Evolutionary conservation across 2,113 vertebrate genomes (phyloP).

Genomic region (Grus americana): DNA sequence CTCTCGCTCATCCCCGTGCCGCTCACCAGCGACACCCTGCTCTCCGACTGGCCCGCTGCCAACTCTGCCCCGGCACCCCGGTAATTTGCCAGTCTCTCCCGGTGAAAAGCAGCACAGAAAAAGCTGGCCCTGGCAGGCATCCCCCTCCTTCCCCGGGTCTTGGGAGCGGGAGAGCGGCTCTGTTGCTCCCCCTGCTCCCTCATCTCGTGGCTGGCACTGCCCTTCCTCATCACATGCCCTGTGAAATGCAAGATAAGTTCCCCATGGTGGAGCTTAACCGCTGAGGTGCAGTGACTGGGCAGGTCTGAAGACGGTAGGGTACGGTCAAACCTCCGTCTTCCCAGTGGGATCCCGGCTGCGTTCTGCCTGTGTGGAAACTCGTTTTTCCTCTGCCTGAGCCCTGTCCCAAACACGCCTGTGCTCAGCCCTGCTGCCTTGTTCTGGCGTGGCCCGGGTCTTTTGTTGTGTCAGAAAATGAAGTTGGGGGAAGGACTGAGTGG

Average conservation of each 20-base stretch:
- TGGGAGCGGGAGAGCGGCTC: neutral
- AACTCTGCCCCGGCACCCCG: conserved; percentile 86
- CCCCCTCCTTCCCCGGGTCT: neutral
- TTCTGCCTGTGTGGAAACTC: neutral
- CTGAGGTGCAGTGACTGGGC: neutral
- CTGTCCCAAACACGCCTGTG: fast-evolving
- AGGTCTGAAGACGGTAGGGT: neutral
- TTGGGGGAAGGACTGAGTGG: neutral
- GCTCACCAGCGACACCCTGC: conserved; percentile 85
- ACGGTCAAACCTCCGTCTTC: fast-evolving
- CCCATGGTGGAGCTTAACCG: fast-evolving
- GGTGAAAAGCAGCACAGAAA: fast-evolving
- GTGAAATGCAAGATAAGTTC: fast-evolving
- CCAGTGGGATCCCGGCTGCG: neutral
- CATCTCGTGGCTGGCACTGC: fast-evolving
- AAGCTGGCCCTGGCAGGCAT: fast-evolving
- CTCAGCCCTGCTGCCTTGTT: neutral
- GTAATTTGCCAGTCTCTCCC: conserved; percentile 57
- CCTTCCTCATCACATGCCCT: neutral
- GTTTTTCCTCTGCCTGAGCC: neutral
- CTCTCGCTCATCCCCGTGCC: conserved; percentile 93
- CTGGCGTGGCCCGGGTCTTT: fast-evolving
- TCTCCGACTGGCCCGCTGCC: conserved; percentile 90
- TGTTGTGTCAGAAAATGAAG: neutral
- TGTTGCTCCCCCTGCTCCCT: neutral